These are phyloP conservation scores for Lasius fuliginosus DNA, from an alignment of 2,888 invertebrate genomes.

Conservation along the genomic window DNA sequence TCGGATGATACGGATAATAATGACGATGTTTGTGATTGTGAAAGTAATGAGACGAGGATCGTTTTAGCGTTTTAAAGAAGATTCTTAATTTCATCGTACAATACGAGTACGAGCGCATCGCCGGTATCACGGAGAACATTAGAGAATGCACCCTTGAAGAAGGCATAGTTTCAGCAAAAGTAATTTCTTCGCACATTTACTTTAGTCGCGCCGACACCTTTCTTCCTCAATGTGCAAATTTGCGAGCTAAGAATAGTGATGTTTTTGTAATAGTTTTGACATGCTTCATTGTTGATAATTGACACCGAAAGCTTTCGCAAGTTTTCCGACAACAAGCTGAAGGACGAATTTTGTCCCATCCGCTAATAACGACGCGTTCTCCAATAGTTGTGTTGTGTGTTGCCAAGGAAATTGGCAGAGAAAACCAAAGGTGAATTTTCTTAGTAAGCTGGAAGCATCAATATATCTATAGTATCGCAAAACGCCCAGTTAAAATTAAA, in stretches of 20 bases:
- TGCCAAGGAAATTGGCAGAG: slow-evolving; percentile 52
- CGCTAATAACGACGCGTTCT: slow-evolving; percentile 29
- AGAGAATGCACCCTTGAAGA: slow-evolving; percentile 97
- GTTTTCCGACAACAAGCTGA: slow-evolving; percentile 13
- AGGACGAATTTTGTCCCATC: slow-evolving; percentile 52
- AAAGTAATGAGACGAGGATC: slow-evolving; percentile 79
- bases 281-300: slow-evolving; percentile 34
- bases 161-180: slow-evolving; percentile 85
- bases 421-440: background rate
- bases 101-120: slow-evolving; percentile 93
- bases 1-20: slow-evolving; percentile 72
- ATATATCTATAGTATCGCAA: background rate
- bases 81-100: slow-evolving; percentile 91
- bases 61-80: slow-evolving; percentile 82
- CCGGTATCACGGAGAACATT: slow-evolving; percentile 98
- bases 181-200: slow-evolving; percentile 23
- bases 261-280: slow-evolving; percentile 50
- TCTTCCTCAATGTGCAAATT: slow-evolving; percentile 49
- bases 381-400: background rate
- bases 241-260: slow-evolving; percentile 48
- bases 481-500: no score
- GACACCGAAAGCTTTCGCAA: slow-evolving; percentile 51
- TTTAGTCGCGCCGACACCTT: slow-evolving; percentile 55
- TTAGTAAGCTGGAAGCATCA: slow-evolving; percentile 36
- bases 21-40: slow-evolving; percentile 77